These are phyloP conservation scores for Anoplophora glabripennis DNA, from an alignment of 1,140 invertebrate species.

Conservation along the genomic window DNA sequence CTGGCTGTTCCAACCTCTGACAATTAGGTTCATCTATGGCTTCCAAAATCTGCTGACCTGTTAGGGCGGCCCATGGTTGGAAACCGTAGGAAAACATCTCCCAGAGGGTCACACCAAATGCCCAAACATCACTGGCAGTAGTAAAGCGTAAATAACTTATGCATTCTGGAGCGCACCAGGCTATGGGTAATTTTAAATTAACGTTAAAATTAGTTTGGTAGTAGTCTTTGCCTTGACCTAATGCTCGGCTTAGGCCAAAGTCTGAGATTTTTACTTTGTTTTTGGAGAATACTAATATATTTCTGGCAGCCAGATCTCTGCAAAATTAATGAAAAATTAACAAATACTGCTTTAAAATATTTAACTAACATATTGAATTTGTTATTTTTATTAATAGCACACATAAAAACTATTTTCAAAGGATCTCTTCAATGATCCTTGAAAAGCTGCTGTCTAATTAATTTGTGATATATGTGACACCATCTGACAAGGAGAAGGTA, in stretches of 20 bases:
- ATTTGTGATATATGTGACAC: too few relatives aligned
- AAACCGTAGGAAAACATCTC: slow-evolving; percentile 99
- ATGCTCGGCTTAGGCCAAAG: slow-evolving; percentile 90
- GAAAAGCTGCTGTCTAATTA: too few relatives aligned
- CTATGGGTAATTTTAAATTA: slow-evolving; percentile 95
- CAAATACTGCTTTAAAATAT: too few relatives aligned
- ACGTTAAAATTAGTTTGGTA: slow-evolving; percentile 99
- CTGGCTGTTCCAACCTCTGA: slow-evolving; percentile 82
- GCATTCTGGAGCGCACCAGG: slow-evolving; percentile 98
- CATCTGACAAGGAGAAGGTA: too few relatives aligned
- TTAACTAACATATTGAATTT: too few relatives aligned
- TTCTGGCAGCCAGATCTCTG: slow-evolving; percentile 90
- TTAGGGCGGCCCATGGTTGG: slow-evolving; percentile 94
- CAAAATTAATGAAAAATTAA: slow-evolving; percentile 39
- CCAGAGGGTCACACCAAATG: slow-evolving; percentile 97
- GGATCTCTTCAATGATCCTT: too few relatives aligned
- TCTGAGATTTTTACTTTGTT: slow-evolving; percentile 98
- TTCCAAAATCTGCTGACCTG: slow-evolving; percentile 93
- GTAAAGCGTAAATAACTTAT: slow-evolving; percentile 96
- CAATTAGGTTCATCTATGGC: slow-evolving; percentile 92
- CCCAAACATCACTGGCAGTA: slow-evolving; percentile 95
- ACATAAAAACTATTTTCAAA: too few relatives aligned
- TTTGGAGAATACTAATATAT: slow-evolving; percentile 94
- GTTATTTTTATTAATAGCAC: too few relatives aligned
- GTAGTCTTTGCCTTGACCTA: slow-evolving; percentile 98